These are phyloP conservation scores for Tenthredo mesomela DNA, from an alignment of 2,888 invertebrate genomes.

Conservation along the genomic window DNA sequence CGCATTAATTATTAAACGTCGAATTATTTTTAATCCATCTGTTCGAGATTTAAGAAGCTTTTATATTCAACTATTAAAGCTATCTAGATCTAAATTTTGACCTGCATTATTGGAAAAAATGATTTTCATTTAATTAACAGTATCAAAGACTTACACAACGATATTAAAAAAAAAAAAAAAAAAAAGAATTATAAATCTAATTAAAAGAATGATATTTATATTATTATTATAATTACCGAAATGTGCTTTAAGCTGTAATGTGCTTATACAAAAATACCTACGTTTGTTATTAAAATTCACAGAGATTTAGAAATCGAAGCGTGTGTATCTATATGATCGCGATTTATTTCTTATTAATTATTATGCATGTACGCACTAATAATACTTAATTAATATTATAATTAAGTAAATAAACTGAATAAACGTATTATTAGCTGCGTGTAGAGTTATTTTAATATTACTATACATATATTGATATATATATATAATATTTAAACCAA, in stretches of 20 bases:
- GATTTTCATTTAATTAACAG: background rate
- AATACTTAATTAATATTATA: background rate
- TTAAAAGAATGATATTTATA: background rate
- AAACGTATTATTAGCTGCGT: background rate
- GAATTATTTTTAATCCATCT: background rate
- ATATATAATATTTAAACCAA: background rate
- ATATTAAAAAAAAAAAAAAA: background rate
- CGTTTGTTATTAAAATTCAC: background rate
- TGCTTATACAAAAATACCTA: background rate
- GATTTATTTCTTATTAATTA: background rate
- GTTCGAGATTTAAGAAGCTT: constrained; percentile 8
- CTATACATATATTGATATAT: background rate
- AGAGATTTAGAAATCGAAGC: background rate
- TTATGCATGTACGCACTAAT: constrained; percentile 1
- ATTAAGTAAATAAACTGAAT: background rate
- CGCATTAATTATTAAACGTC: background rate
- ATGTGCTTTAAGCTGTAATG: background rate
- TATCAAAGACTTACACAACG: background rate
- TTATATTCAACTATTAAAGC: background rate
- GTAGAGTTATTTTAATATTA: background rate
- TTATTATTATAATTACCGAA: background rate
- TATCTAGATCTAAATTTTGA: background rate
- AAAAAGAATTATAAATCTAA: background rate
- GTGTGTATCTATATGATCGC: background rate
- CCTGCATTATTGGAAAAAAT: background rate